Evolutionary conservation across 2,113 vertebrate species (phyloP), one percentile per base, ranked within the genome.

Genomic region (Malaclemys terrapin): DNA sequence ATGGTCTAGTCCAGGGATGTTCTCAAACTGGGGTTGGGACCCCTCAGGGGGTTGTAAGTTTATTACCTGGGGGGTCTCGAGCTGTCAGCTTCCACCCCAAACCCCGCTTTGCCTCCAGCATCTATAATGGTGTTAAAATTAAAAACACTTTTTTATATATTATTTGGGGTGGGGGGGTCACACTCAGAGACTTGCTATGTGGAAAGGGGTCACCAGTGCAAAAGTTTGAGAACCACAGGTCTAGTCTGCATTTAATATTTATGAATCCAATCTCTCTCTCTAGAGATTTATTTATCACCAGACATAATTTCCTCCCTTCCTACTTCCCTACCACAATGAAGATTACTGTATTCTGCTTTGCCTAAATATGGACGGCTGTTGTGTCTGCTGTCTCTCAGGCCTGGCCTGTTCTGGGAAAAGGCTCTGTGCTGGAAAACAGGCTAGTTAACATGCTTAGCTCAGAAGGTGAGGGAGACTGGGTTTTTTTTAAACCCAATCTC

Each of bases 261-360:
- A 75, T 86, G 8, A 92, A 0, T 8, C 52, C 3, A n/a, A 65
- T 13, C 3, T 57, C 25, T 76, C 14, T 59, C 72, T 93, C 47
- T 69, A 4, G 6, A 38, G 80, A 0, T 47, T 10, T n/a, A n/a
- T 69, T 69, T 19, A n/a, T 84, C 8, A 76, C 2, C 11, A 85
- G 65, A 85, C 14, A 12, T 2, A 2, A 11, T 1, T 53, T 82
- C 47, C 79, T 94, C 35, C 53, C 24, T 6, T 8, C 0, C 0
- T 47, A 65, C 19, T 80, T 86, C 10, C 3, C 3, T 24, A 25
- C 7, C 72, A 14, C 6, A 38, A 85, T 82, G 31, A 85, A 57
- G 31, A 13, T 1, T 11, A 88, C 79, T 86, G 31, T 35, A n/a
- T 69, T n/a, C 13, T 69, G 14, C 62, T 65, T 65, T 65, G 31